Percentiles rank a stretch among this genome's conserved stretches.
Evolutionary conservation across 35 echinoderm and acorn worm genomes (phyloP).

Genomic region (Acanthaster planci): DNA sequence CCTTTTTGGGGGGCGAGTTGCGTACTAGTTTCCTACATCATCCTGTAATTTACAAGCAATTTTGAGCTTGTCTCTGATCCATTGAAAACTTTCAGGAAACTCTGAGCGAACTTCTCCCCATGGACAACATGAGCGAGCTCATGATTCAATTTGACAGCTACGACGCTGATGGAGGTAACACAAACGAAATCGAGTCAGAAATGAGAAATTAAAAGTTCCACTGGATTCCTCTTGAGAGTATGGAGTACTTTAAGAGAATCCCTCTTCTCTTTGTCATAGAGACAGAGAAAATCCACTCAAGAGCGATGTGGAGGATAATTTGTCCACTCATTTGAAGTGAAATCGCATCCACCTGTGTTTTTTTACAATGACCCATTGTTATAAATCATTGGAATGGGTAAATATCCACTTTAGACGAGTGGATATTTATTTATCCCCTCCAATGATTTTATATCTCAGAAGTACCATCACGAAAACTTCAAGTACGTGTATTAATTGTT

Average conservation of each 20-base stretch:
- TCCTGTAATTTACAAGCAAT: not conserved
- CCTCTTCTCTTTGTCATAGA: not conserved
- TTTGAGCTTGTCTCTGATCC: not conserved
- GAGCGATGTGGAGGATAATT: not conserved
- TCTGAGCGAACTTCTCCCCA: conserved; percentile 39
- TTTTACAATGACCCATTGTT: not conserved
- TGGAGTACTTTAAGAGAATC: not conserved
- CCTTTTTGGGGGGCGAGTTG: not conserved
- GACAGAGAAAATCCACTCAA: not conserved
- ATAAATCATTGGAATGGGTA: not conserved
- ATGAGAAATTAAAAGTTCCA: not conserved
- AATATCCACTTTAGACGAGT: not conserved
- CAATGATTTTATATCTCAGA: not conserved
- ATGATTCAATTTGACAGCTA: conserved; percentile 59
- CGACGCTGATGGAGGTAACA: conserved; percentile 52
- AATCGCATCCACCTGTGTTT: not conserved
- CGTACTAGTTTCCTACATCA: not conserved
- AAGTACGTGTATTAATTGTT: not conserved
- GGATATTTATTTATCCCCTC: not conserved
- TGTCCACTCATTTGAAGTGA: not conserved
- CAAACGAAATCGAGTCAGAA: not conserved
- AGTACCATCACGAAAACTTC: not conserved
- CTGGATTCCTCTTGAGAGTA: not conserved
- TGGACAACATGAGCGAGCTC: conserved; percentile 48
- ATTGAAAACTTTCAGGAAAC: conserved; percentile 21